These are phyloP conservation scores for Lasioglossum lativentre DNA, from an alignment of 2,888 invertebrate genomes.

Conservation along the genomic window DNA sequence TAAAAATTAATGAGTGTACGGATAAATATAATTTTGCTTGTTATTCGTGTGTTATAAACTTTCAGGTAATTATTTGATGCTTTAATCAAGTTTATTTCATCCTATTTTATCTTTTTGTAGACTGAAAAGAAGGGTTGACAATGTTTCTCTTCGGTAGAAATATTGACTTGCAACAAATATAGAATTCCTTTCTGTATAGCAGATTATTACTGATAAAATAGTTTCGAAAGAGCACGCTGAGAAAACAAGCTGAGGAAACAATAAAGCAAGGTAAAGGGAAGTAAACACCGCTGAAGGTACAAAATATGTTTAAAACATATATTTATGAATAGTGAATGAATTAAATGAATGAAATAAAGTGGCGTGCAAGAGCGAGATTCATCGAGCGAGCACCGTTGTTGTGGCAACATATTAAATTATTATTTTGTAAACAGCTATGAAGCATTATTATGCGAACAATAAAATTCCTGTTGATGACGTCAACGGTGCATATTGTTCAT, in stretches of 20 bases:
- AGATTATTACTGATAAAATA: background rate
- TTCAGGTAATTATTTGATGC: background rate
- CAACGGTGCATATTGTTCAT: background rate
- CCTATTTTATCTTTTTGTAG: too few relatives aligned
- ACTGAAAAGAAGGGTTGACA: background rate
- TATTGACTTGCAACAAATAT: background rate
- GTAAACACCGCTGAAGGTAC: background rate
- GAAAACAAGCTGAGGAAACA: background rate
- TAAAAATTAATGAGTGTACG: background rate
- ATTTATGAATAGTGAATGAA: background rate
- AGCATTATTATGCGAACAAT: constrained; percentile 1
- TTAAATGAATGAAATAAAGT: background rate
- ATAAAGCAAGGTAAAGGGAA: background rate
- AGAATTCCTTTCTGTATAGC: background rate
- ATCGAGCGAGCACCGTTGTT: background rate
- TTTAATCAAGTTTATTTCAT: too few relatives aligned
- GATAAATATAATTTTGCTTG: background rate
- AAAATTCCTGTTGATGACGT: background rate
- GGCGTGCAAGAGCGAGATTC: background rate
- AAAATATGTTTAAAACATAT: background rate
- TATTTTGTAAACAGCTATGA: background rate
- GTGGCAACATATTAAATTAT: background rate
- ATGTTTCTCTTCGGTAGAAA: background rate
- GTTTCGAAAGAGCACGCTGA: background rate
- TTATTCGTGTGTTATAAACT: background rate